Evolutionary conservation across 2,888 invertebrate species (phyloP).

Genomic region (Ellobium chinense): DNA sequence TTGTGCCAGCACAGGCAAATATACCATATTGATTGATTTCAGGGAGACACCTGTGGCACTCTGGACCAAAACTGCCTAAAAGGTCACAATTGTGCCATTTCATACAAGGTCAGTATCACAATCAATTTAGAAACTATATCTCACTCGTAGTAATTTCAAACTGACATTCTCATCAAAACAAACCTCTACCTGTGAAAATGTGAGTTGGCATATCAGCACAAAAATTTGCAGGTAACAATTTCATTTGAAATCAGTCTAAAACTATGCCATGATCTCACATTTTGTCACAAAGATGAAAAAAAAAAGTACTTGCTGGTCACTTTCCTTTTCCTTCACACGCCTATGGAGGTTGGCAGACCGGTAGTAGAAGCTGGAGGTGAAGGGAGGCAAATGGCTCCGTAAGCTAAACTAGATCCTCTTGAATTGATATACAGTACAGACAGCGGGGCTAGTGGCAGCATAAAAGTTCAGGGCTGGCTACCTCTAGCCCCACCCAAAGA

Average conservation of each 20-base stretch:
- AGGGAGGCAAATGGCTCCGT: constrained; percentile 40
- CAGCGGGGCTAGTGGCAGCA: constrained; percentile 8
- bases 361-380: constrained; percentile 42
- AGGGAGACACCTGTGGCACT: too few species aligned
- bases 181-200: too few species aligned
- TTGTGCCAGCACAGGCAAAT: too few species aligned
- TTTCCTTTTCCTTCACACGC: constrained; percentile 34
- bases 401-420: constrained; percentile 44
- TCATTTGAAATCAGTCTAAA: background rate
- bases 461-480: background rate
- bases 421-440: background rate
- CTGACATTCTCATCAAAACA: too few species aligned
- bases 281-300: background rate
- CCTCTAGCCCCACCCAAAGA: background rate
- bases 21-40: too few species aligned
- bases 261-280: background rate
- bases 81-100: too few species aligned
- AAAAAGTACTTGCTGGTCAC: constrained; percentile 5
- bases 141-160: too few species aligned
- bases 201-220: too few species aligned
- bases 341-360: constrained; percentile 45
- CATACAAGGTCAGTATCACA: too few species aligned
- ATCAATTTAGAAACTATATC: too few species aligned
- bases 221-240: too few species aligned
- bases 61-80: too few species aligned